Percentiles rank a stretch among this genome's conserved stretches.
Conservation (phyloP, 92 coral and sea anemone genomes). For the Epizoanthus rinbou region DNA sequence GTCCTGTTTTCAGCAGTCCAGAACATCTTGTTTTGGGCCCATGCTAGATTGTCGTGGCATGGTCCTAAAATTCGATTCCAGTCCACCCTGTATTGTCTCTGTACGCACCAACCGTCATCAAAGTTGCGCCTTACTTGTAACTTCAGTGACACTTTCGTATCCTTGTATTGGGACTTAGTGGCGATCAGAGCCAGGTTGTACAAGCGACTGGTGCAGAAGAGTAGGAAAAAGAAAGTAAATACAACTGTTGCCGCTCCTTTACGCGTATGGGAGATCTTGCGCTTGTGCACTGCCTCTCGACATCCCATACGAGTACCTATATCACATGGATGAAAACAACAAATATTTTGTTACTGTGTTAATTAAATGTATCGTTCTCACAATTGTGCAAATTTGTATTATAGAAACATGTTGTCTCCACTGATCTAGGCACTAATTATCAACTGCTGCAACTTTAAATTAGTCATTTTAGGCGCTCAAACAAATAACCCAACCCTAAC, state of each 20-base stretch:
- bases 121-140: not conserved
- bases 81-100: slow-evolving; percentile 60
- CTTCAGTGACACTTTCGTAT: not conserved
- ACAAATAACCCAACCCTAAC: no score
- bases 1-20: slow-evolving; percentile 63
- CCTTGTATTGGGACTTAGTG: not conserved
- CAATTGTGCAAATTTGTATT: no score
- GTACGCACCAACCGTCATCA: slow-evolving; percentile 74
- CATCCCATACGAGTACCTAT: slow-evolving; percentile 39
- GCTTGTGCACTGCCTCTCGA: not conserved
- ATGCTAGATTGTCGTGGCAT: slow-evolving; percentile 56
- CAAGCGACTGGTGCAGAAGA: not conserved
- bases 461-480: no score
- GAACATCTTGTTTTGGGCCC: slow-evolving; percentile 46
- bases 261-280: not conserved
- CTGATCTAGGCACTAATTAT: no score
- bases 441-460: no score
- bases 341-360: not conserved
- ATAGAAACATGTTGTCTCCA: no score
- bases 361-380: no score
- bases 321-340: not conserved
- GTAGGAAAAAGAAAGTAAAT: not conserved
- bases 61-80: slow-evolving; percentile 66
- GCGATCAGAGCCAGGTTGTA: not conserved
- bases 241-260: not conserved